Percentiles rank a stretch among this genome's conserved stretches.
Conservation (phyloP, 2,797 vertebrate species). For the Psittacula derbiana region DNA sequence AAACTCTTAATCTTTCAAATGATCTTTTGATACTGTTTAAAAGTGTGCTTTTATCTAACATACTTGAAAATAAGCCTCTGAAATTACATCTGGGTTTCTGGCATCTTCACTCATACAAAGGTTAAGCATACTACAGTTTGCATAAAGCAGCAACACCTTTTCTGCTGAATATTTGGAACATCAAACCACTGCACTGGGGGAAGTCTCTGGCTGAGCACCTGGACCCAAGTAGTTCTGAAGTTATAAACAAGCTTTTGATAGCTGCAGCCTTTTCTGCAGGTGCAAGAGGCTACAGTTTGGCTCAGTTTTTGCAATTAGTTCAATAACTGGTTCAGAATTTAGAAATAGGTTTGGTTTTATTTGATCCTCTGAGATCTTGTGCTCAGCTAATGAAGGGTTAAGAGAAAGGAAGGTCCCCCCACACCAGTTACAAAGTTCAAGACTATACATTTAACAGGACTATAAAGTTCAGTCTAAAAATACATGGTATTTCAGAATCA, state of each 20-base stretch:
- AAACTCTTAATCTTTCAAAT: neutral
- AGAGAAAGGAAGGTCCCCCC: neutral
- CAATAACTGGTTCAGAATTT: neutral
- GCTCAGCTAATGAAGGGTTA: neutral
- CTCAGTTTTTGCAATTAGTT: neutral
- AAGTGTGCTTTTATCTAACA: neutral
- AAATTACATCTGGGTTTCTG: neutral
- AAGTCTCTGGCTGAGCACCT: conserved; percentile 32
- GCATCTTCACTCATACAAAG: neutral
- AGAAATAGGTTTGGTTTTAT: neutral
- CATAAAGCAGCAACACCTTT: neutral
- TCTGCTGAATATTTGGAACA: neutral
- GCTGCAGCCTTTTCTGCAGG: conserved; percentile 48
- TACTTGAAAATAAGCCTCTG: neutral
- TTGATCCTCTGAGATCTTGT: neutral
- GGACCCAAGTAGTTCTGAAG: neutral
- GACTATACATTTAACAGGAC: neutral
- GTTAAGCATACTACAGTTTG: neutral
- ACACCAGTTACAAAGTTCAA: neutral
- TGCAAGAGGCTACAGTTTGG: neutral
- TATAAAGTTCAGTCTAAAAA: neutral
- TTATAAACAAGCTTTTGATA: conserved; percentile 33
- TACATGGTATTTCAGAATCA: neutral
- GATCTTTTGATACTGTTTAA: neutral
- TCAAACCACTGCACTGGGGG: neutral